A percentile compares a stretch with the other conserved stretches of the same genome.
Evolutionary conservation across 1,140 invertebrate genomes (phyloP).

Genomic region (Musca vetustissima): DNA sequence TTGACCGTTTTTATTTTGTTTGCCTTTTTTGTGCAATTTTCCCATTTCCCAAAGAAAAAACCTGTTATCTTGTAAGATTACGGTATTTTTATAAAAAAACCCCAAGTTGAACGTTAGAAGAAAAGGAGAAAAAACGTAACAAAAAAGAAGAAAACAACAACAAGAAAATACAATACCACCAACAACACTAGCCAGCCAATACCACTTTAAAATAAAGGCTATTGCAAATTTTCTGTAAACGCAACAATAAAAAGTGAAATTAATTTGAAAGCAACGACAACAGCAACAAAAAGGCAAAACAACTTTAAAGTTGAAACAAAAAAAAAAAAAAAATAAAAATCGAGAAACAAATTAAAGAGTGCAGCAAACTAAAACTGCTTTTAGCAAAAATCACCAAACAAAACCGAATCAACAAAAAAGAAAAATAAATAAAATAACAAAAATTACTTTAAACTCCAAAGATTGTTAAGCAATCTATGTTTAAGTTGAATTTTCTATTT

Average conservation of each 20-base stretch:
- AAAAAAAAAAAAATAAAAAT: neutral
- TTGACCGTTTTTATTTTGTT: too few relatives aligned
- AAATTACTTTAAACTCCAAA: too few relatives aligned
- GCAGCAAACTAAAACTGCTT: neutral
- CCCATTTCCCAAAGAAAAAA: too few relatives aligned
- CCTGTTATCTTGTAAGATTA: too few relatives aligned
- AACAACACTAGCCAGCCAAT: neutral
- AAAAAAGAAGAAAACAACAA: too few relatives aligned
- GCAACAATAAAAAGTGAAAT: slow-evolving; percentile 21
- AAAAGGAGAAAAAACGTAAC: too few relatives aligned
- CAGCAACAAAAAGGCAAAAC: neutral
- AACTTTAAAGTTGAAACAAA: neutral
- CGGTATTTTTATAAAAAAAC: neutral
- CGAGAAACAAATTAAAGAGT: too few relatives aligned
- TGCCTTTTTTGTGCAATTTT: too few relatives aligned
- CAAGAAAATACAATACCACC: neutral
- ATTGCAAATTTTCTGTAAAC: slow-evolving; percentile 13
- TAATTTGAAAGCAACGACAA: slow-evolving; percentile 12
- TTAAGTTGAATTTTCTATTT: too few relatives aligned
- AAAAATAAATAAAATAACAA: too few relatives aligned
- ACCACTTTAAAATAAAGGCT: too few relatives aligned
- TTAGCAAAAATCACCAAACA: neutral
- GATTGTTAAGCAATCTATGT: too few relatives aligned
- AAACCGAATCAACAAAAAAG: neutral
- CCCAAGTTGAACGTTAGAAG: neutral